A percentile compares a stretch with the other conserved stretches of the same genome.
These are phyloP conservation scores for Cardiocondyla obscurior DNA, from an alignment of 1,140 invertebrate genomes.

Conservation along the genomic window DNA sequence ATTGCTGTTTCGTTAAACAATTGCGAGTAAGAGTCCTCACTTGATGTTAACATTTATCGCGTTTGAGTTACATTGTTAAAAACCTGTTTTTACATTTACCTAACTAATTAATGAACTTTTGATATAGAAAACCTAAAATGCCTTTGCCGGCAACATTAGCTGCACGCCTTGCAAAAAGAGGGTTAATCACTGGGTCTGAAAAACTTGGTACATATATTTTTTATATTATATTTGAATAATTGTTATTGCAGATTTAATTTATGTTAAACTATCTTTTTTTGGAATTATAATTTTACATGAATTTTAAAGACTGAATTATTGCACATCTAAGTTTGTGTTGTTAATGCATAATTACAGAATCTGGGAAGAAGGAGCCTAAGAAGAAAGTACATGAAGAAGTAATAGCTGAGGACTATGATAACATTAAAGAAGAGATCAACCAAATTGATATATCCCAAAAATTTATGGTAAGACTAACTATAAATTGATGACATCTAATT, in stretches of 20 bases:
- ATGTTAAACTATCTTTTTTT: neutral
- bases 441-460: conserved; percentile 81
- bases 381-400: conserved; percentile 90
- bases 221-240: neutral
- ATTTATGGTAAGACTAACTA: conserved; percentile 79
- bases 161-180: conserved; percentile 93
- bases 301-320: neutral
- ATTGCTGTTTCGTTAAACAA: neutral
- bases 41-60: neutral
- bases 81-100: neutral
- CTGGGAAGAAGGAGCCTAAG: conserved; percentile 80
- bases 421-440: conserved; percentile 79
- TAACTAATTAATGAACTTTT: neutral
- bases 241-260: neutral
- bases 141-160: conserved; percentile 94
- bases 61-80: neutral
- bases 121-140: conserved; percentile 84
- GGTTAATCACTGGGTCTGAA: conserved; percentile 86
- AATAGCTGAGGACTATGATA: conserved; percentile 94
- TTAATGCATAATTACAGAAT: conserved; percentile 73
- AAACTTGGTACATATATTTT: conserved; percentile 79
- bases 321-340: neutral
- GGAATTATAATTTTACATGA: neutral
- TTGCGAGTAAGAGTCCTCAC: neutral
- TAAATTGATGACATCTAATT: conserved; percentile 77